Percentiles rank a stretch among this genome's conserved stretches.
phyloP scores from a whole-genome alignment of 2,113 vertebrate species.

The Menura novaehollandiae region DNA sequence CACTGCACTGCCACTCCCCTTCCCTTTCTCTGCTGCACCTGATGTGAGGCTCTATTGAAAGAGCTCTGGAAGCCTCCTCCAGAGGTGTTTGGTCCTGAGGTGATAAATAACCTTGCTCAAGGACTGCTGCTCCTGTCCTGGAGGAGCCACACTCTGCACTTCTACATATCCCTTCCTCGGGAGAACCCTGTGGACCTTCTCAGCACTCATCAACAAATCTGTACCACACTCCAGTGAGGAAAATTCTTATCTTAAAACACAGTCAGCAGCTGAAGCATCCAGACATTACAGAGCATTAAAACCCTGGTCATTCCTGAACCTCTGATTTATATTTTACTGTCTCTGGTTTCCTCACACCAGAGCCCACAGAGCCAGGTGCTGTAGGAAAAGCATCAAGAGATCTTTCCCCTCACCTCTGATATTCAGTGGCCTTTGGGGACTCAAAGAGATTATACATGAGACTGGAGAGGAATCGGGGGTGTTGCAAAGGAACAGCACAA shows the following conservation, averaged over 20 bases:
- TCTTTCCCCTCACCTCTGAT: neutral
- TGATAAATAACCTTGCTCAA: neutral
- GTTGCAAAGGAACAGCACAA: neutral
- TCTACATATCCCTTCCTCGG: neutral
- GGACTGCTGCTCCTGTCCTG: neutral
- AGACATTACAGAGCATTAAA: neutral
- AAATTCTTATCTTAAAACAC: neutral
- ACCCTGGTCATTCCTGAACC: neutral
- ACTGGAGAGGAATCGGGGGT: neutral
- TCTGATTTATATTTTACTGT: neutral
- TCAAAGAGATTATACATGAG: rapidly evolving
- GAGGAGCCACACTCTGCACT: neutral
- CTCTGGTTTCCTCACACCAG: neutral
- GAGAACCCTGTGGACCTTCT: neutral
- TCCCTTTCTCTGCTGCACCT: neutral
- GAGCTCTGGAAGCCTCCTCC: neutral
- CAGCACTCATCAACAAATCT: neutral
- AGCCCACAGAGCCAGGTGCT: neutral
- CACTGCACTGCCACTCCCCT: neutral
- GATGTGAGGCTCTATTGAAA: neutral
- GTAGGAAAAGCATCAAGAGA: neutral
- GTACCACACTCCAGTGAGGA: rapidly evolving
- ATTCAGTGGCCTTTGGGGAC: neutral
- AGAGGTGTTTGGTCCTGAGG: neutral
- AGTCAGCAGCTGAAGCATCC: neutral